Percentiles rank a stretch among this genome's conserved stretches.
phyloP scores from a whole-genome alignment of 1,140 invertebrate genomes.

The Phymorhynchus buccinoides region DNA sequence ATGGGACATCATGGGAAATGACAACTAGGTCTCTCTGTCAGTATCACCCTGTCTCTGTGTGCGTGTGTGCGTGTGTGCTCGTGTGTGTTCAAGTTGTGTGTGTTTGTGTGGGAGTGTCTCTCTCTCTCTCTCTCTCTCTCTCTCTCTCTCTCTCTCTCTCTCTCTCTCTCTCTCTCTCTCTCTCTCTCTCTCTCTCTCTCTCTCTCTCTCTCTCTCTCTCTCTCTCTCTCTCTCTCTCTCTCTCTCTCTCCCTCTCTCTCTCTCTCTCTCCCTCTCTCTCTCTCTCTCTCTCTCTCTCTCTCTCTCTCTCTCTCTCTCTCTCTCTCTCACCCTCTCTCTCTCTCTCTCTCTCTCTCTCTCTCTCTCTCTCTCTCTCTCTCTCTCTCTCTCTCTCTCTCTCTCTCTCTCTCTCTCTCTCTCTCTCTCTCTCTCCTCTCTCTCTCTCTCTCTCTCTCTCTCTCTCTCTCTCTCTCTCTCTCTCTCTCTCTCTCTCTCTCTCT shows the following conservation, averaged over 20 bases:
- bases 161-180: neutral
- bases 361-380: slow-evolving; percentile 26
- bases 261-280: neutral
- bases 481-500: neutral
- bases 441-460: neutral
- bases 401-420: neutral
- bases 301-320: neutral
- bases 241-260: no score
- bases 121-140: neutral
- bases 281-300: slow-evolving; percentile 3
- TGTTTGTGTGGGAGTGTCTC: neutral
- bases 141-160: neutral
- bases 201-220: neutral
- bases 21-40: no score
- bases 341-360: neutral
- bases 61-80: neutral
- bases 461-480: no score
- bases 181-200: no score
- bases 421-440: neutral
- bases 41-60: no score
- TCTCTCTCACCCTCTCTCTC: neutral
- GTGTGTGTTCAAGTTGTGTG: no score
- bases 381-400: slow-evolving; percentile 13
- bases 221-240: no score
- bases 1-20: no score